These are phyloP conservation scores for Sinotaia quadrata DNA, from an alignment of 2,888 invertebrate genomes.

Conservation along the genomic window DNA sequence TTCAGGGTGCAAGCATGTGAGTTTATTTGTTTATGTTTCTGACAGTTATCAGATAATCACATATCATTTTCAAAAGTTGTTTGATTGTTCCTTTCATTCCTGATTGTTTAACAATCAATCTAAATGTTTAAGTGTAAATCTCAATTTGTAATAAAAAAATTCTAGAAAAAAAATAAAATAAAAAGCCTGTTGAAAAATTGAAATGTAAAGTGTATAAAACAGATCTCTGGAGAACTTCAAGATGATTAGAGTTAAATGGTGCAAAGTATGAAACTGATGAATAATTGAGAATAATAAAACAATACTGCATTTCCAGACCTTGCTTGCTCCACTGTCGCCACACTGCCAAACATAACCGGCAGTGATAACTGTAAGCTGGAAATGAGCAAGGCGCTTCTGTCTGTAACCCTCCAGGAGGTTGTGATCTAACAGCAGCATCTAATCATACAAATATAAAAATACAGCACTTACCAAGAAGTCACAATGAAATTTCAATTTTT, in stretches of 20 bases:
- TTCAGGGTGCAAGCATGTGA: no score
- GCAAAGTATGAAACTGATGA: background rate
- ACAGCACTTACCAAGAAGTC: no score
- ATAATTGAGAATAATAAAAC: background rate
- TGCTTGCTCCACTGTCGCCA: slow-evolving; percentile 59
- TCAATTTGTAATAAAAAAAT: no score
- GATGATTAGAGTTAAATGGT: background rate
- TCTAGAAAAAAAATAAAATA: no score
- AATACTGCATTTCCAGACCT: slow-evolving; percentile 45
- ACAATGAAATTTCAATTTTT: no score
- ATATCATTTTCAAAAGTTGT: no score
- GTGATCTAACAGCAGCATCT: slow-evolving; percentile 58
- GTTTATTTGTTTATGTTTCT: no score
- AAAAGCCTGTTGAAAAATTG: no score
- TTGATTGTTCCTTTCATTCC: no score
- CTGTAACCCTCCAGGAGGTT: slow-evolving; percentile 44
- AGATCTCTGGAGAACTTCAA: background rate
- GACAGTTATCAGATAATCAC: no score
- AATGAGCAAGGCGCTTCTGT: slow-evolving; percentile 57
- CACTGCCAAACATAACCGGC: slow-evolving; percentile 67
- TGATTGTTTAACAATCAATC: no score
- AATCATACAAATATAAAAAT: slow-evolving; percentile 28
- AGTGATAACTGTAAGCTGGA: slow-evolving; percentile 58
- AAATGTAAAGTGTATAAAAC: background rate
- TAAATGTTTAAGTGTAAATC: no score